phyloP scores from a whole-genome alignment of 2,113 vertebrate genomes.

The Mungos mungo region DNA sequence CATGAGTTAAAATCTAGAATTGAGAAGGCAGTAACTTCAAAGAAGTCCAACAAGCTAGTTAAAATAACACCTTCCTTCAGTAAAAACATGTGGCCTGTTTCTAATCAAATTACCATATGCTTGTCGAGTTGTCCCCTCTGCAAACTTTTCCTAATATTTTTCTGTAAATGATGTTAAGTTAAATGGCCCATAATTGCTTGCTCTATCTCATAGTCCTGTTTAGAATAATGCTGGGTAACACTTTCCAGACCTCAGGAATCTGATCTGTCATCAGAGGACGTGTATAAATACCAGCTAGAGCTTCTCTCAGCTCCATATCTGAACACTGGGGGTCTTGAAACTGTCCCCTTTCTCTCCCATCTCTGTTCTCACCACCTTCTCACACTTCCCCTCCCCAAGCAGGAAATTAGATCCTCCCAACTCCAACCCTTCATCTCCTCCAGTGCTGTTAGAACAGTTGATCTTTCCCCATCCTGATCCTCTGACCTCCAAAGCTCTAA shows the following conservation, averaged over 20 bases:
- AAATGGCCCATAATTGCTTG: conserved; percentile 68
- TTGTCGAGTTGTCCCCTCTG: conserved; percentile 19
- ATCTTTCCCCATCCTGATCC: conserved; percentile 54
- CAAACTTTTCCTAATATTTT: conserved; percentile 78
- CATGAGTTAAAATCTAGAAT: conserved; percentile 32
- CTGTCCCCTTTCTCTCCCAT: background rate
- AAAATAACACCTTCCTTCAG: conserved; percentile 60
- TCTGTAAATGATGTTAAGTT: conserved; percentile 67
- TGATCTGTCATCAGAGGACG: conserved; percentile 62
- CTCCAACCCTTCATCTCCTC: conserved; percentile 41
- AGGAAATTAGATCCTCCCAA: conserved; percentile 3
- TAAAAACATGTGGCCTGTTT: conserved; percentile 68
- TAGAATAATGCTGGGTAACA: conserved; percentile 67
- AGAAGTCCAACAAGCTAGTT: conserved; percentile 23
- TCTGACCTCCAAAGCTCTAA: background rate
- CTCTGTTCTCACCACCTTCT: conserved; percentile 31
- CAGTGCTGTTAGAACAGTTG: conserved; percentile 43
- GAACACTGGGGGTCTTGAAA: conserved; percentile 23
- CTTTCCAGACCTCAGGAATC: conserved; percentile 68
- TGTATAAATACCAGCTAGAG: conserved; percentile 41
- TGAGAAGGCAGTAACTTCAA: conserved; percentile 46
- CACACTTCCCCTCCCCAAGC: conserved; percentile 37
- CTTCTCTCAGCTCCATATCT: background rate
- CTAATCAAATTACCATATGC: conserved; percentile 72
- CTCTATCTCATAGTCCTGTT: conserved; percentile 60